Percentiles rank a stretch among this genome's conserved stretches.
Conservation (phyloP, 1,140 invertebrate genomes). For the Drosophila ohnishii region DNA sequence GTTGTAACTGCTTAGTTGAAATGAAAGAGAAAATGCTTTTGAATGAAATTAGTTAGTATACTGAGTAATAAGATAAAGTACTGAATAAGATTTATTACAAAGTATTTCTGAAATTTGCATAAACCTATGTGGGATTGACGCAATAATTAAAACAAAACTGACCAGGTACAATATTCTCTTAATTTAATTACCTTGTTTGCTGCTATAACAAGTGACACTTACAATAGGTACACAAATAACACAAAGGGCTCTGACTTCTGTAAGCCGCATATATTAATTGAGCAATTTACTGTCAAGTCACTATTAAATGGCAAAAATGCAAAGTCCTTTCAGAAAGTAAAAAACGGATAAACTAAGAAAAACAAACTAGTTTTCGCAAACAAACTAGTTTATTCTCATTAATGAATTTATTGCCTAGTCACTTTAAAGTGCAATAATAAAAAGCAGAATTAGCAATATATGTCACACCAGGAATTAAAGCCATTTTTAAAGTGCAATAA, state of each 20-base stretch:
- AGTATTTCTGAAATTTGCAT: neutral
- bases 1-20: neutral
- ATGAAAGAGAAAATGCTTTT: too few relatives aligned
- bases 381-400: neutral
- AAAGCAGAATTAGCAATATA: neutral
- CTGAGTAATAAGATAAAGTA: neutral
- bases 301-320: neutral
- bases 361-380: neutral
- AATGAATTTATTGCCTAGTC: neutral
- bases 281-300: neutral
- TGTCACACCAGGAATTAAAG: neutral
- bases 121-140: neutral
- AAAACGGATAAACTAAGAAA: neutral
- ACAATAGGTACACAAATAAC: neutral
- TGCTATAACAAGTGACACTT: neutral
- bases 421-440: neutral
- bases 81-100: neutral
- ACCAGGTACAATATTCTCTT: neutral
- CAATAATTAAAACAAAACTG: constrained; percentile 5
- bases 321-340: neutral
- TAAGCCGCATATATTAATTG: neutral
- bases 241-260: neutral
- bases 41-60: neutral
- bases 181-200: neutral
- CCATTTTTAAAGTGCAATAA: too few relatives aligned